These are phyloP conservation scores for Amphipyra tragopoginis DNA, from an alignment of 2,888 invertebrate genomes.

Conservation along the genomic window DNA sequence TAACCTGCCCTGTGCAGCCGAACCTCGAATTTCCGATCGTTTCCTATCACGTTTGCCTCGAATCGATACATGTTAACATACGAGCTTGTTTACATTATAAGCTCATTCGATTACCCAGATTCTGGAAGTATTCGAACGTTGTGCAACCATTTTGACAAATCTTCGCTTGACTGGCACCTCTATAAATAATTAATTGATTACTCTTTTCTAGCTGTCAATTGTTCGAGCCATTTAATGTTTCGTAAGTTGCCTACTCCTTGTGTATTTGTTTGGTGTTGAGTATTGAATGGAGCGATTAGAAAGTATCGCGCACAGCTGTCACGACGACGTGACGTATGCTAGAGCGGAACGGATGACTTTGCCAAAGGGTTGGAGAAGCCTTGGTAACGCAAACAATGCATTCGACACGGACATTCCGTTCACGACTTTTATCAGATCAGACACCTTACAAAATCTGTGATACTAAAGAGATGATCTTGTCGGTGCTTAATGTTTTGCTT, in stretches of 20 bases:
- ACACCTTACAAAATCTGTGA: conserved; percentile 34
- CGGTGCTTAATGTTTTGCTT: conserved; percentile 9
- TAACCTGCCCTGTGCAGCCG: conserved; percentile 88
- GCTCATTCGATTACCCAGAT: conserved; percentile 53
- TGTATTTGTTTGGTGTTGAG: conserved; percentile 77
- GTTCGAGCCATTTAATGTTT: conserved; percentile 81
- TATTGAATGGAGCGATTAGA: conserved; percentile 86
- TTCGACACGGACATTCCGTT: conserved; percentile 80
- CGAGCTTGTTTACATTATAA: conserved; percentile 69
- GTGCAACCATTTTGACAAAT: conserved; percentile 69
- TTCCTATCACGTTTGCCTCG: conserved; percentile 84
- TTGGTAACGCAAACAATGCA: conserved; percentile 82
- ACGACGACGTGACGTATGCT: conserved; percentile 85
- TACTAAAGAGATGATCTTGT: conserved; percentile 13
- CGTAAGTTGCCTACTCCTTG: conserved; percentile 81
- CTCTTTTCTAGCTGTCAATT: conserved; percentile 79
- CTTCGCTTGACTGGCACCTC: conserved; percentile 69
- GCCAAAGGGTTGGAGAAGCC: conserved; percentile 85
- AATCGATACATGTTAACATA: conserved; percentile 72
- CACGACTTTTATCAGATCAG: conserved; percentile 70
- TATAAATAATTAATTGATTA: conserved; percentile 83
- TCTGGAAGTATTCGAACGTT: conserved; percentile 59
- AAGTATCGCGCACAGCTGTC: conserved; percentile 87
- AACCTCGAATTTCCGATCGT: conserved; percentile 87
- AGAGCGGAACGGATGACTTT: conserved; percentile 86